phyloP scores from a whole-genome alignment of 2,113 vertebrate species.

The Alexandromys fortis region DNA sequence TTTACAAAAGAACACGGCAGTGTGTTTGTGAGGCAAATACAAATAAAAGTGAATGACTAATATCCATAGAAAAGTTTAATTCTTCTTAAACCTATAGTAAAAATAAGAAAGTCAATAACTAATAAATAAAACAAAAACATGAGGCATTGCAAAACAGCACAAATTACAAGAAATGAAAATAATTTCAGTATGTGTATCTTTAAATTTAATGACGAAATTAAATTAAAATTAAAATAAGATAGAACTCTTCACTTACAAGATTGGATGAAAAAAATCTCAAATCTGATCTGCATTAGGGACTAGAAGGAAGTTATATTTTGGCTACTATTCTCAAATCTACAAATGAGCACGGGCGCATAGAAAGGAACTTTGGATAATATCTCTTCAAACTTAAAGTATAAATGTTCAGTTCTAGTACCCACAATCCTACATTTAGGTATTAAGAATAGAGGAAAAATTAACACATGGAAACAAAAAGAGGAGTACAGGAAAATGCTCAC shows the following conservation, averaged over 20 bases:
- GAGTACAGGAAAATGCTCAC: background rate
- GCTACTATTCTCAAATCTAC: background rate
- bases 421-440: background rate
- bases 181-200: slow-evolving; percentile 5
- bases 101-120: background rate
- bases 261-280: background rate
- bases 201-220: background rate
- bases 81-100: background rate
- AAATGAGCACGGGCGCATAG: background rate
- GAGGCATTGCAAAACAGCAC: background rate
- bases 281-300: background rate
- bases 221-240: background rate
- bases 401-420: background rate
- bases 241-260: background rate
- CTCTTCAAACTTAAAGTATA: background rate
- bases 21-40: background rate
- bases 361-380: background rate
- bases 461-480: background rate
- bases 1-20: background rate
- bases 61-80: background rate
- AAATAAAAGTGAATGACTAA: background rate
- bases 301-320: background rate
- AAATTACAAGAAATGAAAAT: background rate
- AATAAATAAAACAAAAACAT: background rate
- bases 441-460: background rate